These are phyloP conservation scores for Malurus cyaneus DNA, from an alignment of 2,113 vertebrate species.

Conservation along the genomic window DNA sequence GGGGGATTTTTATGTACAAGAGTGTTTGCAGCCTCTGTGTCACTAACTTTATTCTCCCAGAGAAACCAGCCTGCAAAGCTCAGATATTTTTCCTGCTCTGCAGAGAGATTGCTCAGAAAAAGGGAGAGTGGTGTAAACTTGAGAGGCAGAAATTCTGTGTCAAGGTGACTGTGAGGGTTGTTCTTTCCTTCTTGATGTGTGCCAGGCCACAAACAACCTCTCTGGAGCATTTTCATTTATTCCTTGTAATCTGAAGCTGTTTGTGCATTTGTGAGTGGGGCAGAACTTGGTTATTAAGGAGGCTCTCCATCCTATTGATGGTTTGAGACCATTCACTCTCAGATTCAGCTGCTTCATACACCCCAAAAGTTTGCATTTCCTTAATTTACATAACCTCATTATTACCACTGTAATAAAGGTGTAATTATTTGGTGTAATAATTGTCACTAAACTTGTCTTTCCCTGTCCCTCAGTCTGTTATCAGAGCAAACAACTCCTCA, in stretches of 20 bases:
- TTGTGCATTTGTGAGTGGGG: background rate
- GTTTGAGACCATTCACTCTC: background rate
- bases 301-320: accelerated
- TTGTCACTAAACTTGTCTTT: background rate
- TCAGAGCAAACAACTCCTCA: background rate
- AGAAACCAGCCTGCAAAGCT: background rate
- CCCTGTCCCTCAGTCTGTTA: background rate
- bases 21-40: background rate
- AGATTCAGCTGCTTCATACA: background rate
- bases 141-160: slow-evolving; percentile 3
- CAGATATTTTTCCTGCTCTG: background rate
- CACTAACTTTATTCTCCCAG: background rate
- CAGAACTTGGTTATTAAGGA: background rate
- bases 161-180: background rate
- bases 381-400: background rate
- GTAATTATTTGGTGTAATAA: background rate
- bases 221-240: background rate
- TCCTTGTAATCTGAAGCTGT: background rate
- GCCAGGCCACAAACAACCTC: background rate
- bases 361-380: background rate
- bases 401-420: background rate
- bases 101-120: background rate
- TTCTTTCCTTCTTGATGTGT: background rate
- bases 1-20: background rate
- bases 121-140: background rate